These are phyloP conservation scores for Lasioglossum malachurum DNA, from an alignment of 2,888 invertebrate species.

Conservation along the genomic window DNA sequence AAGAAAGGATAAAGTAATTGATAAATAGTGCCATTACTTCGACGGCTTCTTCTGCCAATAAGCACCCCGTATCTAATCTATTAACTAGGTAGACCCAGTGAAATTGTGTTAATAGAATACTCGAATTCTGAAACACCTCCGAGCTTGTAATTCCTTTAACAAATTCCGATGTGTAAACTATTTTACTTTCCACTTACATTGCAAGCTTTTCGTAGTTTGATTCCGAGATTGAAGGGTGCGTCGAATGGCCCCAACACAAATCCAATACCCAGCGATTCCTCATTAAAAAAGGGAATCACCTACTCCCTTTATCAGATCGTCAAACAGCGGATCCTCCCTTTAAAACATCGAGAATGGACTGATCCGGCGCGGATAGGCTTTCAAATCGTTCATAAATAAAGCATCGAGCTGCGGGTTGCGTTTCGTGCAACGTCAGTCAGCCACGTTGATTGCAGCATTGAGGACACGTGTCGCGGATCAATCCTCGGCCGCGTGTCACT, in stretches of 20 bases:
- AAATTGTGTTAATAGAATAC: not conserved
- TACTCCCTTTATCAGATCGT: constrained; percentile 51
- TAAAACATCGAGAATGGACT: constrained; percentile 55
- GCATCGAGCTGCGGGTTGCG: constrained; percentile 76
- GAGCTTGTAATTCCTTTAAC: not conserved
- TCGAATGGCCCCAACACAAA: not conserved
- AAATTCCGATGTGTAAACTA: not conserved
- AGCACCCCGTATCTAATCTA: no score
- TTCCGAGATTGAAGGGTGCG: not conserved
- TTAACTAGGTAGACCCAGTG: not conserved
- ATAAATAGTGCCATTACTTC: no score
- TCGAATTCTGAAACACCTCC: no score
- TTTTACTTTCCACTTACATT: not conserved
- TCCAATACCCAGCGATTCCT: constrained; percentile 5
- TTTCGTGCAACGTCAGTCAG: constrained; percentile 79
- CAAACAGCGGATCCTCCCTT: constrained; percentile 58
- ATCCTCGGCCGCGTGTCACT: constrained; percentile 83
- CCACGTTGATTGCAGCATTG: constrained; percentile 84
- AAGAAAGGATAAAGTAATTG: no score
- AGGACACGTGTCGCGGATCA: constrained; percentile 84
- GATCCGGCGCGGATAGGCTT: constrained; percentile 78
- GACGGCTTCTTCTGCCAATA: no score
- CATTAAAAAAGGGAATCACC: constrained; percentile 54
- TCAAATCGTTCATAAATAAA: constrained; percentile 84
- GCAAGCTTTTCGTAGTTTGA: not conserved